Base-by-base conservation (phyloP, 1,140 invertebrate genomes). In the Cardiocondyla obscurior region DNA sequence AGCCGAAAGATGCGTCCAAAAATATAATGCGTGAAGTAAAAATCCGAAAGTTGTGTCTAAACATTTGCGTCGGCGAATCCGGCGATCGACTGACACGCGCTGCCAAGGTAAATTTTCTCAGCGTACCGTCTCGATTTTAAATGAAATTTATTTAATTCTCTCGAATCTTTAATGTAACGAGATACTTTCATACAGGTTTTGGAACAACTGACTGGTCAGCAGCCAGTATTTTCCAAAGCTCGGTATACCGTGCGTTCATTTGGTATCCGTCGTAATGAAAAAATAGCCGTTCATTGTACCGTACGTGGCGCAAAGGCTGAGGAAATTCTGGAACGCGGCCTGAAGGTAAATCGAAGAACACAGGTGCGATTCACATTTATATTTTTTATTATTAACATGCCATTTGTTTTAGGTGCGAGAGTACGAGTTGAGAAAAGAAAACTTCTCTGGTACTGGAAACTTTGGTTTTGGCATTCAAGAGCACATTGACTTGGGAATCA, bases 401-500 rank as follows among this genome's bases (percentile, higher is more conserved):
- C 86, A 39, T 79, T 82, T 69, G 84, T 94, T 85, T 39, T 76
- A 98, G 98, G 99, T 99, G 49, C 96, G 98, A 90, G 99, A 99
- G 96, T 99, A 99, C 94, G 99, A 99, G 94, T 97, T 99, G 95
- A 97, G 98, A 89, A 97, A 97, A 93, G 98, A 99, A 88, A 99
- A 99, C 94, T 99, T 99, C 96, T 99, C 99, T 12, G 97, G 97
- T 82, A 99, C 98, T 70, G 99, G 99, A 60, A 99, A 99, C 95
- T 99, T 99, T 94, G 99, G 99, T 84, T 99, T 99, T 93, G 99
- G 99, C 95, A 99, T 99, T 91, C 99, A 99, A 94, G 99, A 99
- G 96, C 99, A 99, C 95, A 99, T 99, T 94, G 99, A 99, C 95
- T 96, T 99, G 94, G 99, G 99, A 92, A 99, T 99, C 95, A 99